Percentiles rank a stretch among this genome's conserved stretches.
Conservation (phyloP, 2,888 invertebrate genomes). For the Drosophila pegasa region DNA sequence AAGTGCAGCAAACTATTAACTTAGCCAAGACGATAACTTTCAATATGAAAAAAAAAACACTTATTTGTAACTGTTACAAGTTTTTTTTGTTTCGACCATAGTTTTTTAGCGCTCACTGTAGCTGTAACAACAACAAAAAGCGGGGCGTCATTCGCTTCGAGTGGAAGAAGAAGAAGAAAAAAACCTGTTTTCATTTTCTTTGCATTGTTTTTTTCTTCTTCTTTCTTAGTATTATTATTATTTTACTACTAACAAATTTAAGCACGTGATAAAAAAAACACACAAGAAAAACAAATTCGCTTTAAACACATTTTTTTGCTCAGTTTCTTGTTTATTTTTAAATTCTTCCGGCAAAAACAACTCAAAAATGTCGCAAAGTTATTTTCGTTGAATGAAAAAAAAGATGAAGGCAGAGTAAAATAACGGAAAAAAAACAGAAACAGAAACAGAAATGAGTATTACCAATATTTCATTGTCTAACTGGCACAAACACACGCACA, state of each 20-base stretch:
- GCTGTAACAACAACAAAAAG: constrained; percentile 21
- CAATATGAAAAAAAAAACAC: not conserved
- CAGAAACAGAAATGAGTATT: constrained; percentile 40
- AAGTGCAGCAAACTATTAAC: not conserved
- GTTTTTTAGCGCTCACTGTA: constrained; percentile 42
- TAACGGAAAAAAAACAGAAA: constrained; percentile 9
- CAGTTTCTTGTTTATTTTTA: constrained; percentile 32
- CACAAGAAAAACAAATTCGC: constrained; percentile 2
- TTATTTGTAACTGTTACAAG: not conserved
- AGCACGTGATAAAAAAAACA: constrained; percentile 50
- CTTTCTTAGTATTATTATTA: not conserved
- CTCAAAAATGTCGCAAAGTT: constrained; percentile 29
- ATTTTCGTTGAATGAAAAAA: constrained; percentile 32
- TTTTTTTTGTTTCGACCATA: constrained; percentile 2
- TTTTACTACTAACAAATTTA: not conserved
- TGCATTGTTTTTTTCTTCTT: constrained; percentile 12
- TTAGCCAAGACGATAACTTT: not conserved
- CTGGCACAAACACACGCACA: constrained; percentile 41
- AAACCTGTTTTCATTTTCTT: constrained; percentile 54
- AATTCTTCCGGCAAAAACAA: constrained; percentile 11
- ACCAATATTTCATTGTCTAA: constrained; percentile 57
- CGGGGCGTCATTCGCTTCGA: constrained; percentile 38
- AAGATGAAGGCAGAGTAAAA: constrained; percentile 8
- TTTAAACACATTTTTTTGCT: constrained; percentile 16
- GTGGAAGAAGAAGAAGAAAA: constrained; percentile 28